Percentiles rank a stretch among this genome's conserved stretches.
These are phyloP conservation scores for Caenorhabditis becei DNA, from an alignment of 2,888 invertebrate genomes.

Conservation along the genomic window DNA sequence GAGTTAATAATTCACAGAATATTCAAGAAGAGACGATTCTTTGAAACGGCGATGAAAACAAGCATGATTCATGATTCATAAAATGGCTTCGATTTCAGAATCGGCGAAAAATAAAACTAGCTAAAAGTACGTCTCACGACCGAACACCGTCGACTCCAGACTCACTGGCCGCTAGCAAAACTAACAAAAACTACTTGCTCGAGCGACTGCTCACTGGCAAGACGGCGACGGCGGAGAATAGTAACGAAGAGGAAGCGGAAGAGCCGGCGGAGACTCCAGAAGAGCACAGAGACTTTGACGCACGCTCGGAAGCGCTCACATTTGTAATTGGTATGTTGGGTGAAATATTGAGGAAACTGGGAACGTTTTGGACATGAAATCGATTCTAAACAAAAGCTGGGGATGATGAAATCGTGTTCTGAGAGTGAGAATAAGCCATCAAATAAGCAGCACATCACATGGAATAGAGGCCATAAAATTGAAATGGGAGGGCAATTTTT, in stretches of 20 bases:
- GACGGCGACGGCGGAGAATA: slow-evolving; percentile 16
- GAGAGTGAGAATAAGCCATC: background rate
- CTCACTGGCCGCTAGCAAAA: slow-evolving; percentile 30
- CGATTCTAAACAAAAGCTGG: background rate
- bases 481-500: slow-evolving; percentile 4
- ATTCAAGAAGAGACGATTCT: no score
- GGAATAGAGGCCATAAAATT: slow-evolving; percentile 20
- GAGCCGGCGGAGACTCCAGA: slow-evolving; percentile 29
- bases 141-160: slow-evolving; percentile 42
- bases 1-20: background rate
- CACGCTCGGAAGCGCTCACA: slow-evolving; percentile 70
- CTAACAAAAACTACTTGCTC: slow-evolving; percentile 67
- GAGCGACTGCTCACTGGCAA: slow-evolving; percentile 64
- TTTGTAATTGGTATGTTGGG: slow-evolving; percentile 66
- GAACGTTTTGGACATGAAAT: background rate
- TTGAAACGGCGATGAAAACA: background rate
- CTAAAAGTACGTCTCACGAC: slow-evolving; percentile 45
- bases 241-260: slow-evolving; percentile 34
- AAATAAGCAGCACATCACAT: slow-evolving; percentile 16
- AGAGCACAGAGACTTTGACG: slow-evolving; percentile 62
- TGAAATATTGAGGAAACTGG: background rate
- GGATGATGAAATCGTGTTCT: slow-evolving; percentile 2
- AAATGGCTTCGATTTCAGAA: slow-evolving; percentile 16
- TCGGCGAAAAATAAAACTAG: slow-evolving; percentile 46
- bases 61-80: background rate